Base-by-base conservation (phyloP, 2,797 vertebrate species). In the Ispidina picta region DNA sequence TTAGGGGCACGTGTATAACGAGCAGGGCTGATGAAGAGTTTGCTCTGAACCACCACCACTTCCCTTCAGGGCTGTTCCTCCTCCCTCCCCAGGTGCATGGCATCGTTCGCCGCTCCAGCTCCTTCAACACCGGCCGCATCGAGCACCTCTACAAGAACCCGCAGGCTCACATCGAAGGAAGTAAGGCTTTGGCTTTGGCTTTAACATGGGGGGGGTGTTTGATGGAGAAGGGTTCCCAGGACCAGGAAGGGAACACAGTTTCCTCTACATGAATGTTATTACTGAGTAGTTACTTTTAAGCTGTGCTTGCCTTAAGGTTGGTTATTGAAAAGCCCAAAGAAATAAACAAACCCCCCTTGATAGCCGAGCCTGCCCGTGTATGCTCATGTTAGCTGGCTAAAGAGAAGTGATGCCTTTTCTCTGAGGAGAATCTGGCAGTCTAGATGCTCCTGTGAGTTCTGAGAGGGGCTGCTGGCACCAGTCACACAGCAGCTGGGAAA, bases 61-160 rank as follows among this genome's bases (percentile, higher is more conserved):
- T 90, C 46, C 71, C 52, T 81, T 81, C 88, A 90, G 6, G 35
- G 3, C 92, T 56, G 64, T 85, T 19, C 15, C 25, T 37, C 89
- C 75, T 89, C 75, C n/a, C 64, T 92, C 82, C 79, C 39, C 89
- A 99, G 99, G 99, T 99, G 78, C 99, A 99, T 28, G 99, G 99
- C 51, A 98, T 99, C 9, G 92, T 99, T 75, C 98, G 99, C 26
- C 98, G 99, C 49, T 99, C 99, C 84, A 99, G 99, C 94, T 99
- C 99, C 72, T 99, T 99, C 96, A 99, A 99, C 96, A 99, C 99
- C 2, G 99, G 99, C 41, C 98, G 99, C 69, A 99, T 99, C 63
- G 99, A 99, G 68, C 99, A 99, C 93, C 98, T 99, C 37, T 99
- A 99, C 97, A 98, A 99, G 96, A 99, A 99, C 94, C 99, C 98